These are phyloP conservation scores for Eulemur albifrons DNA, from an alignment of 2,797 vertebrate species.

Conservation along the genomic window DNA sequence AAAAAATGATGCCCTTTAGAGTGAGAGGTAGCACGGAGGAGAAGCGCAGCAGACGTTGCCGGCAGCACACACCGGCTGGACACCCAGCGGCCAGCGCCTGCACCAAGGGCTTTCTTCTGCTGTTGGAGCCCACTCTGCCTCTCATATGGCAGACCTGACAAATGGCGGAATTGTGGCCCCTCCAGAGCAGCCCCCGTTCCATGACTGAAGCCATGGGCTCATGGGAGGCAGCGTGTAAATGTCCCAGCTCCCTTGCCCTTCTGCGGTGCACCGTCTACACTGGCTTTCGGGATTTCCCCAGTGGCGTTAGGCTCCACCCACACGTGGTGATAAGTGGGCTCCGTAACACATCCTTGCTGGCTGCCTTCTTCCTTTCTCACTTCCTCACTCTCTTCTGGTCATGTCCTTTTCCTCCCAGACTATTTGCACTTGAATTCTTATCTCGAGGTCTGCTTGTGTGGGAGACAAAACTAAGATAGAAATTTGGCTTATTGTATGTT, in stretches of 20 bases:
- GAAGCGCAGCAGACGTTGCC: not conserved
- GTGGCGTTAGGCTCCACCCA: not conserved
- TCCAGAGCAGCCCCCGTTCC: not conserved
- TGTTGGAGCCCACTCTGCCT: not conserved
- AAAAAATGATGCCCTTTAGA: not conserved
- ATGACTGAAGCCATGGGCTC: not conserved
- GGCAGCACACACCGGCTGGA: fast-evolving
- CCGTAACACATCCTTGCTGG: not conserved
- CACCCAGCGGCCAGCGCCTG: not conserved
- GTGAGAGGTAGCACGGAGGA: not conserved
- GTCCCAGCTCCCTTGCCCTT: not conserved
- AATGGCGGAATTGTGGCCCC: not conserved
- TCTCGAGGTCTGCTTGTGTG: not conserved
- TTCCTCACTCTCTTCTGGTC: not conserved
- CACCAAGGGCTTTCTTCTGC: not conserved
- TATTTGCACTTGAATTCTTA: not conserved
- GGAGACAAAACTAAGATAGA: not conserved
- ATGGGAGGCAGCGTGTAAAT: not conserved
- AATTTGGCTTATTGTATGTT: not conserved
- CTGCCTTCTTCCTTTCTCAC: not conserved
- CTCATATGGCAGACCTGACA: not conserved
- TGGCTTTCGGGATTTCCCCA: not conserved
- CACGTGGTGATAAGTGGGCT: not conserved
- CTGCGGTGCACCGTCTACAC: not conserved
- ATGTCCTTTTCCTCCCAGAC: not conserved